Base-by-base conservation (phyloP, 64 coral and sea anemone genomes). In the Stylophora pistillata region DNA sequence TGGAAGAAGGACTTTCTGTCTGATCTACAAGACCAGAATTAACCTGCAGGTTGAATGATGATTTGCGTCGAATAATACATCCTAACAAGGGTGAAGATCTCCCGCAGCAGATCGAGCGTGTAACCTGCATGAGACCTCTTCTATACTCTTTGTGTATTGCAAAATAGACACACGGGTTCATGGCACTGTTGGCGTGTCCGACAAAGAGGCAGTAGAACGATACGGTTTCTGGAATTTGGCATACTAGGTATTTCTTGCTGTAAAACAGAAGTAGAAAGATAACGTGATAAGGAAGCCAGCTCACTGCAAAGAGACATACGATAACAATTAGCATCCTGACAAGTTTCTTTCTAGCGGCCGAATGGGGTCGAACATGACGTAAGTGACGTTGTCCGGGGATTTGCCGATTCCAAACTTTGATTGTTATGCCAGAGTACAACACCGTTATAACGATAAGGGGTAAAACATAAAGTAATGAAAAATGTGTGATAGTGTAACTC, bases 91-190 rank as follows among this genome's bases (percentile, higher is more conserved):
- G 21, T 16, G 28, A 25, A 86, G 52, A 14, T 79, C 61, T n/a
- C 0, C 47, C 55, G 25, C 30, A 72, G 58, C 65, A 87, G 33
- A 56, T 56, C 60, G n/a, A 53, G 17, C 63, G 84, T 27, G 21
- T 86, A 68, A 56, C 10, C 61, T 92, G 65, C 26, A 60, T 16
- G 30, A 55, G 84, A 71, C 58, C 85, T 47, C 21, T 54, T 29
- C 91, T 85, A 55, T 87, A 92, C 29, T 87, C 91, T 15, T 78
- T 71, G 7, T 85, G 74, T 14, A 91, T 77, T 21, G 31, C 33
- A 18, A 91, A 77, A 79, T 86, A 91, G 17, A 91, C 56, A 65
- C 90, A 91, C 7, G 90, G 90, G 57, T 80, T 91, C 0, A 86
- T 85, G 18, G 90, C 90, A 37, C 82, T 91, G 63, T 86, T 91